A percentile compares a stretch with the other conserved stretches of the same genome.
These are phyloP conservation scores for Patella vulgata DNA, from an alignment of 1,140 invertebrate species.

Conservation along the genomic window DNA sequence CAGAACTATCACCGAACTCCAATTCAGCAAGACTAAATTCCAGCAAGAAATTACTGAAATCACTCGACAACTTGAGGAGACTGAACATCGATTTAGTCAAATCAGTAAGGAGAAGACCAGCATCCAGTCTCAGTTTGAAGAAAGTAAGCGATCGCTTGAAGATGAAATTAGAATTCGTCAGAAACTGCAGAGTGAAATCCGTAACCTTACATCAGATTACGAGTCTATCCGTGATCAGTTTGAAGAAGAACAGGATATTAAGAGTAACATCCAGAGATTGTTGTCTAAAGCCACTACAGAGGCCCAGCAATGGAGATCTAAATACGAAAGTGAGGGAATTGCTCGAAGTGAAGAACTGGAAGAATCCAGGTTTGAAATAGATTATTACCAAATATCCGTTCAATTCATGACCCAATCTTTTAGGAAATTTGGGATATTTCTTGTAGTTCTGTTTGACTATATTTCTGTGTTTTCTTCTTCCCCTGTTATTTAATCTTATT, in stretches of 20 bases:
- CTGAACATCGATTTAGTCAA: slow-evolving; percentile 94
- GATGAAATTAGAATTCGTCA: slow-evolving; percentile 81
- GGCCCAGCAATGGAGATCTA: slow-evolving; percentile 88
- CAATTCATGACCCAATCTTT: background rate
- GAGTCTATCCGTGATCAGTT: slow-evolving; percentile 94
- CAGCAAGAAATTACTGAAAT: slow-evolving; percentile 94
- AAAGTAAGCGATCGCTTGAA: slow-evolving; percentile 71
- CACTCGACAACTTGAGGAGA: slow-evolving; percentile 86
- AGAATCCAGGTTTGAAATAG: slow-evolving; percentile 80
- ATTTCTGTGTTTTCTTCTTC: background rate
- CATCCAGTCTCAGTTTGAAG: slow-evolving; percentile 90
- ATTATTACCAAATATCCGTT: background rate
- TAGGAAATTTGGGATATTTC: background rate
- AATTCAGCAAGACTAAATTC: slow-evolving; percentile 29
- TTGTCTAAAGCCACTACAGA: slow-evolving; percentile 95
- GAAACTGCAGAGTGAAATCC: slow-evolving; percentile 58
- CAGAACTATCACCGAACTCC: slow-evolving; percentile 35
- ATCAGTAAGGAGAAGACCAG: slow-evolving; percentile 96
- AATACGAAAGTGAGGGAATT: slow-evolving; percentile 95
- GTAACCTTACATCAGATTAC: slow-evolving; percentile 94
- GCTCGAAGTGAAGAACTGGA: slow-evolving; percentile 95
- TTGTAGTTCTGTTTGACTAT: background rate
- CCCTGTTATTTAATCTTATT: background rate
- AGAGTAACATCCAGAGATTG: slow-evolving; percentile 81
- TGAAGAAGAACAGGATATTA: slow-evolving; percentile 86